Base-by-base conservation (phyloP, 2,113 vertebrate genomes). In the Erinaceus europaeus region DNA sequence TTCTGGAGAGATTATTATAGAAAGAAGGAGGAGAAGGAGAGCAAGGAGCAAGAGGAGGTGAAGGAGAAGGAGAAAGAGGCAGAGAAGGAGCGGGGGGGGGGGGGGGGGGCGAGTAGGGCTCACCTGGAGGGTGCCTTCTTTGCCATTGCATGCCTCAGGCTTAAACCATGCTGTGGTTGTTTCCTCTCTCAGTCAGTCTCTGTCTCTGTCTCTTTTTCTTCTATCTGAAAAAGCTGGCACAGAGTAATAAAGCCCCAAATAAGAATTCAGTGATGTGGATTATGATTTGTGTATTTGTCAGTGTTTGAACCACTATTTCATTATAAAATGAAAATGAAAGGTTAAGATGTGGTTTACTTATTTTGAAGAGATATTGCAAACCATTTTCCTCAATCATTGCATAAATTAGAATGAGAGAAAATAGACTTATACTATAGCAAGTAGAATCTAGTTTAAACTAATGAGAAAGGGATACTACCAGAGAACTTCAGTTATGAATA, bases 401-500 rank as follows among this genome's bases (percentile, higher is more conserved):
- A 84, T 81, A 90, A 81, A 71, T 91, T 71, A 94, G 65, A 68
- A 59, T 68, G 59, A 29, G 27, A 29, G 32, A 82, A 91, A 83
- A 78, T 86, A 88, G 57, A 80, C 88, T 76, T 92, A 75, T 86
- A 78, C 75, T 75, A 64, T 21, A 87, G 62, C 65, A 93, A 91
- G 68, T 88, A 50, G 65, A 91, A 78, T 91, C 92, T 67, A 91
- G 50, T 93, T 92, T 72, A 83, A 48, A 88, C 25, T 74, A 73
- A 50, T 75, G 34, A n/a, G n/a, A 27, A 86, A 84, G 36, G 52
- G 87, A 62, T 32, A 92, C 52, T 85, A 65, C 34, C 69, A 75
- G 83, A 89, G 64, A 62, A 73, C 71, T 89, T 86, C 23, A 27
- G 34, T 79, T 86, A 84, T 95, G 89, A 93, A 95, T 91, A 94